Evolutionary conservation across 2,113 vertebrate genomes (phyloP).

Genomic region (Azemiops feae): DNA sequence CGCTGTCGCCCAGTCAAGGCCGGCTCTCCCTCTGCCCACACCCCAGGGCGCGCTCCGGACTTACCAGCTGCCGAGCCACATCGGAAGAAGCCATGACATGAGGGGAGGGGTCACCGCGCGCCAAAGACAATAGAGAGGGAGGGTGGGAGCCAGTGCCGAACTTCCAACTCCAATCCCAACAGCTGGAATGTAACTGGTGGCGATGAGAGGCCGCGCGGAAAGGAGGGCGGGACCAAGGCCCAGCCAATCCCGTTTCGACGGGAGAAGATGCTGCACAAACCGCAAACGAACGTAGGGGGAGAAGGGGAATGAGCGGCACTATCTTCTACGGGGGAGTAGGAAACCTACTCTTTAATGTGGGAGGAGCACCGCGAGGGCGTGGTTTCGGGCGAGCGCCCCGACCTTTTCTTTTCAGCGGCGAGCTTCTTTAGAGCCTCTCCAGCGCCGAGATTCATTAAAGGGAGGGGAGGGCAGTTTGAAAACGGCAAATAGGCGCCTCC

Average conservation of each 20-base stretch:
- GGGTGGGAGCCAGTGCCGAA: neutral
- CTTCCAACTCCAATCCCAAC: neutral
- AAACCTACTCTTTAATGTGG: neutral
- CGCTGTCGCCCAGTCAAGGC: neutral
- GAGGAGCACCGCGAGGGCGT: neutral
- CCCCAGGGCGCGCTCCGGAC: neutral
- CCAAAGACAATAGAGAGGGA: neutral
- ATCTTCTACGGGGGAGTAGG: neutral
- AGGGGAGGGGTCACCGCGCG: neutral
- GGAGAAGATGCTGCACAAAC: neutral
- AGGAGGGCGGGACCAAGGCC: neutral
- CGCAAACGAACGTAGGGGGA: neutral
- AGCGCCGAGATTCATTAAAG: neutral
- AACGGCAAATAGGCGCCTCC: neutral
- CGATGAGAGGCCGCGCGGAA: rapidly evolving
- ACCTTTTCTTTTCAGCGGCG: neutral
- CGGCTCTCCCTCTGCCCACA: neutral
- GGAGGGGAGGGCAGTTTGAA: neutral
- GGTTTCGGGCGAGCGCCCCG: neutral
- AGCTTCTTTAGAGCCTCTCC: neutral
- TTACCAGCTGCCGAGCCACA: slow-evolving; percentile 41
- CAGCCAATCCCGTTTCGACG: neutral
- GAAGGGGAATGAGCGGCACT: neutral
- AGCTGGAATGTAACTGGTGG: rapidly evolving
- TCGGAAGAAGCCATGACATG: slow-evolving; percentile 46